Evolutionary conservation across 2,888 invertebrate genomes (phyloP), one percentile per base, ranked within the genome.

Genomic region (Orchestes rusci): DNA sequence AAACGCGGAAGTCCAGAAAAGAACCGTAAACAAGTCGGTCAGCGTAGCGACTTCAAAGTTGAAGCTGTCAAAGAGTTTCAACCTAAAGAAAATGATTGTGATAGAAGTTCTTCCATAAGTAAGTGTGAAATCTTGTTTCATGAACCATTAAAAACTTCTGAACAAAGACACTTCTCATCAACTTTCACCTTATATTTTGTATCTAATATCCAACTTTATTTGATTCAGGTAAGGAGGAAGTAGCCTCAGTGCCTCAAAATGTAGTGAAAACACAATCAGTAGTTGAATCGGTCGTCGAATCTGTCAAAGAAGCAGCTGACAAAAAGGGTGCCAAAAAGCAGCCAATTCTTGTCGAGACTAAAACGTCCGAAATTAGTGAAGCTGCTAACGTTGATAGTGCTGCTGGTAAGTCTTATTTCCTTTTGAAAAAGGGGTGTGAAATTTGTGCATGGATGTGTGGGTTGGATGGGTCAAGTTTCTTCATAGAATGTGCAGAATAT

Each of bases 1-100:
- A 64, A 64, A 46, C 61, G 65, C 35, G 69, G 69, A 36, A 69
- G 69, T 58, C 69, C 69, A 1, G 49, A 44, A 3, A 62, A 59
- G 13, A 68, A 66, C 49, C 58, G 59, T n/a, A 58, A 64, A 35
- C 65, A 66, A 48, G 60, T 59, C 56, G 48, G 53, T 35, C 54
- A 53, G 16, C 55, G 54, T 10, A 23, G 10, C 23, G 45, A 53
- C 16, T 51, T 44, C 19, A 44, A 46, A 30, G 32, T 38, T 12
- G 52, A 52, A 34, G 47, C 49, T 31, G 7, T 12, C 18, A 53
- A 51, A 39, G 53, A 53, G 15, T 30, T 19, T 28, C 30, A 43
- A 2, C 43, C 23, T 31, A 56, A 56, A 48, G 58, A 56, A 42
- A 28, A 44, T 31, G 31, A 39, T 40, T 53, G 55, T 54, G 56